Conservation (phyloP, 2,797 vertebrate species). For the Brotula barbata region DNA sequence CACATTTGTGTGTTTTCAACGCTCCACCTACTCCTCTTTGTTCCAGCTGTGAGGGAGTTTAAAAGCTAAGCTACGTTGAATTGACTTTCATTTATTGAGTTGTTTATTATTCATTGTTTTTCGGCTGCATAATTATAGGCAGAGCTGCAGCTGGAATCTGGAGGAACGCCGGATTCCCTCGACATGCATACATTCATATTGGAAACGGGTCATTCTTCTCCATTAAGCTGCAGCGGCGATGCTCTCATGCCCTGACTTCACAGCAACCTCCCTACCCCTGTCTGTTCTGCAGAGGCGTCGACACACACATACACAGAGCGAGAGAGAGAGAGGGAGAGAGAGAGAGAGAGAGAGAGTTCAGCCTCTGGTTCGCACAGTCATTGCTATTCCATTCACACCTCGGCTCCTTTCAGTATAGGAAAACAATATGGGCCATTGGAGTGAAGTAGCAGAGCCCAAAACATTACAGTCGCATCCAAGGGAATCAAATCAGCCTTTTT, state of each 20-base stretch:
- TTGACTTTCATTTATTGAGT: constrained; percentile 17
- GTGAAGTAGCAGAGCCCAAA: constrained; percentile 34
- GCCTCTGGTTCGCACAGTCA: constrained; percentile 58
- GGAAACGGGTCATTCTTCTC: constrained; percentile 58
- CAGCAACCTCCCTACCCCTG: constrained; percentile 25
- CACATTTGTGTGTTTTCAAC: not conserved
- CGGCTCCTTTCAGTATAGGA: constrained; percentile 59
- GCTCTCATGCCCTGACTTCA: constrained; percentile 59
- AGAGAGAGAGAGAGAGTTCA: too few species aligned
- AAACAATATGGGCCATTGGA: constrained; percentile 45
- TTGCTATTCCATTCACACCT: constrained; percentile 78
- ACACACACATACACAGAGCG: constrained; percentile 26
- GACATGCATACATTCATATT: constrained; percentile 43
- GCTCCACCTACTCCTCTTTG: not conserved
- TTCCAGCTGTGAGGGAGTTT: constrained; percentile 18
- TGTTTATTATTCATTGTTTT: constrained; percentile 11
- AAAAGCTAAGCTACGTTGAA: constrained; percentile 23
- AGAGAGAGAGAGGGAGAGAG: too few species aligned
- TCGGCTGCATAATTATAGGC: constrained; percentile 23
- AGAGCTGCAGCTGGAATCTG: constrained; percentile 17
- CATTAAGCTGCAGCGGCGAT: constrained; percentile 52
- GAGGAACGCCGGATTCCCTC: constrained; percentile 38
- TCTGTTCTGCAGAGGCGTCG: not conserved
- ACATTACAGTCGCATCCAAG: constrained; percentile 55
- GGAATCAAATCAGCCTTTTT: constrained; percentile 59